Conservation (phyloP, 1,140 invertebrate genomes). For the Mya arenaria region DNA sequence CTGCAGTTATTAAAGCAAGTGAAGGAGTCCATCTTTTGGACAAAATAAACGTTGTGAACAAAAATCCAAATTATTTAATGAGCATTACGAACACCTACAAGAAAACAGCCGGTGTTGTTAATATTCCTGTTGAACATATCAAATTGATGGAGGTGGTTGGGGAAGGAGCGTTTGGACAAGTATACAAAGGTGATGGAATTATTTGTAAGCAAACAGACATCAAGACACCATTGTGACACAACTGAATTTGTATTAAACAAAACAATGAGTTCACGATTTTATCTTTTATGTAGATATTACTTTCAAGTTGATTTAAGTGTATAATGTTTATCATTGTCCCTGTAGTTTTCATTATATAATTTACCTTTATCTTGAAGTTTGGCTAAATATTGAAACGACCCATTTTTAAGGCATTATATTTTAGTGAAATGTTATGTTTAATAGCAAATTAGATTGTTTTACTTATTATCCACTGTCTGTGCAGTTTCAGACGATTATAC, state of each 20-base stretch:
- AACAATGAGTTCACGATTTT: no score
- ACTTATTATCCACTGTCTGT: background rate
- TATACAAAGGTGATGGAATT: constrained; percentile 88
- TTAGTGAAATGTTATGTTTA: background rate
- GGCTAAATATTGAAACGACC: background rate
- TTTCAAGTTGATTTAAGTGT: no score
- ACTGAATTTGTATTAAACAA: background rate
- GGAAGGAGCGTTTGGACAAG: constrained; percentile 96
- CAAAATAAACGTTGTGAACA: constrained; percentile 75
- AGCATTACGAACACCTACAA: no score
- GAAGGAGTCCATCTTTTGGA: constrained; percentile 75
- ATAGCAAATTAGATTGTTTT: background rate
- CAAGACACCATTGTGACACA: background rate
- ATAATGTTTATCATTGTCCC: background rate
- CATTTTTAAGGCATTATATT: background rate
- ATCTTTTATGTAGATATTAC: background rate
- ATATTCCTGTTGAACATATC: constrained; percentile 84
- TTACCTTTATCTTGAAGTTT: background rate
- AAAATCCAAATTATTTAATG: constrained; percentile 73
- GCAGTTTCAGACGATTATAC: background rate
- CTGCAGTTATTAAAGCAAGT: constrained; percentile 64
- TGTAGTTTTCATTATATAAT: background rate
- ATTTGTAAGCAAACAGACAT: background rate
- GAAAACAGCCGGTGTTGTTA: constrained; percentile 56
- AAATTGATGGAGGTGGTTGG: constrained; percentile 90